Base-by-base conservation (phyloP, 37 sponge, comb jelly and placozoan species). In the Agelas oroides region DNA sequence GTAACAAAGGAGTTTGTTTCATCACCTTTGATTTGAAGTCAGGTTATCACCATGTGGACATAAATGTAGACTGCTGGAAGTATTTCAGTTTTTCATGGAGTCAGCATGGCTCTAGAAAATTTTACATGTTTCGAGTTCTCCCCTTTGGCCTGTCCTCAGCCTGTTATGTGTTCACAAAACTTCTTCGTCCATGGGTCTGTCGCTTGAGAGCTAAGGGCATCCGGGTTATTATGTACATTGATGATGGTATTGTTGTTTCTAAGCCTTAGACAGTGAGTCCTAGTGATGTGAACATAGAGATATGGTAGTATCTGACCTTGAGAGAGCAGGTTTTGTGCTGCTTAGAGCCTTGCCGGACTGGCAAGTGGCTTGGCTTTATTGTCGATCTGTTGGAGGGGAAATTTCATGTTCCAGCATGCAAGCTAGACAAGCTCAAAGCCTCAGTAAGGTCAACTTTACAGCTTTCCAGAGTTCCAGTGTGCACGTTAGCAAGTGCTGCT, bases 131-230 rank as follows among this genome's bases (percentile, higher is more conserved):
- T 53, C 24, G 27, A 15, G 76, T 75, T 24, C 31, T 75, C n/a
- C 56, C 76, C 14, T 79, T 79, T 79, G 80, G 80, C 53, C 28
- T 79, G 11, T 20, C 67, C 23, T 41, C 68, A 16, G 80, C 80
- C 0, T 66, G 68, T 24, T 66, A 40, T 65, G 53, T 79, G 8
- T 79, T 65, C 23, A 66, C 68, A 15, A 79, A 79, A 53, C 46
- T 79, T 23, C 0, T 79, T 1, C 68, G 68, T 8, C 80, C 68
- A 13, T 32, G 65, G 53, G 80, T 79, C 11, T 36, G 39, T 52
- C 1, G 46, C 0, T 79, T 68, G 68, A 34, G 68, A 5, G 18
- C 16, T 41, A 35, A 2, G 23, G 80, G 80, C 5, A 14, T 66
- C 3, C 34, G 68, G 3, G 14, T 38, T 40, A 39, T 79, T 24